Conservation (phyloP, 2,113 vertebrate genomes). For the Oxygymnocypris stewartii region DNA sequence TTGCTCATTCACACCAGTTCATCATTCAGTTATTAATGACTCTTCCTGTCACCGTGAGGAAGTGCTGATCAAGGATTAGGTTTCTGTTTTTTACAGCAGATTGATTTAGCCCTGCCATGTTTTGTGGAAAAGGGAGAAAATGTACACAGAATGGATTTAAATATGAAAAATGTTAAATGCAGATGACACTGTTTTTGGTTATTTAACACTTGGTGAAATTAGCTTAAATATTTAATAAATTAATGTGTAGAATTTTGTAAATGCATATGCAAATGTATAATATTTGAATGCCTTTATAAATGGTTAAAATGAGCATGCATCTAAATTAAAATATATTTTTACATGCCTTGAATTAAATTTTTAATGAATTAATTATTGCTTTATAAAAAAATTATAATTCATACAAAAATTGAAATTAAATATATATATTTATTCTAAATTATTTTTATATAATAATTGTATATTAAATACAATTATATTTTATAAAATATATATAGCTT, state of each 20-base stretch:
- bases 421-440: neutral
- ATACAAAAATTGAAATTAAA: neutral
- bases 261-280: neutral
- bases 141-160: neutral
- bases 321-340: neutral
- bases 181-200: neutral
- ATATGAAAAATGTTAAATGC: neutral
- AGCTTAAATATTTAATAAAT: neutral
- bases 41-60: conserved; percentile 1
- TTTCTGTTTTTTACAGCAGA: neutral
- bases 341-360: neutral
- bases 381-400: neutral
- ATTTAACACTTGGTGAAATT: neutral
- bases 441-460: neutral
- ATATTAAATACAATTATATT: neutral
- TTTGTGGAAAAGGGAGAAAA: neutral
- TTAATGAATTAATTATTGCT: no score
- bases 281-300: neutral
- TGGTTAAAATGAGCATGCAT: neutral
- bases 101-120: neutral
- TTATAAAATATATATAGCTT: neutral
- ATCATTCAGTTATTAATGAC: neutral
- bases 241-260: neutral
- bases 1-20: neutral
- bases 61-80: neutral